Evolutionary conservation across 2,113 vertebrate genomes (phyloP).

Genomic region (Gyps fulvus): DNA sequence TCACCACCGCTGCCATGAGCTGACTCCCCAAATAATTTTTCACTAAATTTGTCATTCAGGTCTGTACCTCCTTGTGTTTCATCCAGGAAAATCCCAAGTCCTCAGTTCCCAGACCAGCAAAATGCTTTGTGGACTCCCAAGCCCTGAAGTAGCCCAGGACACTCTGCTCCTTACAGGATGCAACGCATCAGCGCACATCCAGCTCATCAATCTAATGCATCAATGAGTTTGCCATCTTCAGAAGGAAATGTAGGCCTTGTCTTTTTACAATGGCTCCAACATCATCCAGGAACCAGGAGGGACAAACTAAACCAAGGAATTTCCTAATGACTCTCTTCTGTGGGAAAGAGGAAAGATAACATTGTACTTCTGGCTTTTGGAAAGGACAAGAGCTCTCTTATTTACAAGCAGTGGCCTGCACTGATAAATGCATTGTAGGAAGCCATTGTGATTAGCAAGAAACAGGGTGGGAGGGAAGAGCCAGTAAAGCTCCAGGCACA

Average conservation of each 20-base stretch:
- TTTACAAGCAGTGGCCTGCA: background rate
- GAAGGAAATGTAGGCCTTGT: conserved; percentile 1
- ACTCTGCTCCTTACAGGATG: background rate
- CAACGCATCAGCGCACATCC: background rate
- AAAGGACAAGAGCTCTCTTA: background rate
- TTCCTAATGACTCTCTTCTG: conserved; percentile 19
- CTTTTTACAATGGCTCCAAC: conserved; percentile 33
- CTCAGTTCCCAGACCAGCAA: background rate
- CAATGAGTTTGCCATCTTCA: background rate
- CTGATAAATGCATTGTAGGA: conserved; percentile 45
- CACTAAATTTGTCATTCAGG: background rate
- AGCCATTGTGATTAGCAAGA: conserved; percentile 25
- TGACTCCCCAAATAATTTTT: background rate
- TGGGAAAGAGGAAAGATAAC: conserved; percentile 57
- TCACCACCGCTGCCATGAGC: background rate
- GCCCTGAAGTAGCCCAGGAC: background rate
- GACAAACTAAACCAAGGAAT: conserved; percentile 40
- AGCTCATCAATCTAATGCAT: background rate
- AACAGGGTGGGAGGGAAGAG: background rate
- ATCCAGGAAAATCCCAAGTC: background rate
- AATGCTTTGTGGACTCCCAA: background rate
- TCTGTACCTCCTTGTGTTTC: background rate
- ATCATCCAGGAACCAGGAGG: conserved; percentile 44
- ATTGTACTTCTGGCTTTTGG: conserved; percentile 25
- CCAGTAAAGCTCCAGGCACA: background rate